Evolutionary conservation across 2,797 vertebrate species (phyloP), one percentile per base, ranked within the genome.

Genomic region (Crax fasciolata): DNA sequence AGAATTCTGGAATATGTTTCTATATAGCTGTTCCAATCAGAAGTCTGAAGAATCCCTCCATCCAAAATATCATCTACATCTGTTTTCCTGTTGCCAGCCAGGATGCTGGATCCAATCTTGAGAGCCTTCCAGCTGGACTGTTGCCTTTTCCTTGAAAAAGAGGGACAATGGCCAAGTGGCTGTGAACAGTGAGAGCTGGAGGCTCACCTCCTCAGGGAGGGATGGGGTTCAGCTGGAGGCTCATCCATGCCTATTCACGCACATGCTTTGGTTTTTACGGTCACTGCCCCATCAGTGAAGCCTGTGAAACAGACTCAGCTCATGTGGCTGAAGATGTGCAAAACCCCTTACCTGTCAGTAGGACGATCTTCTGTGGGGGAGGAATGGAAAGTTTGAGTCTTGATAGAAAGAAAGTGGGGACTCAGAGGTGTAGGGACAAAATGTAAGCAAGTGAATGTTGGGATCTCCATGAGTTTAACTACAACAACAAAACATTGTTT

Each of bases 261-360:
- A 3, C 28, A 28, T 28, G 35, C 11, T 27, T 63, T 39, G 4
- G 1, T 68, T 84, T 54, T 66, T 4, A 30, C 0, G 0, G 54
- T 58, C 58, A 71, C 44, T 86, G 62, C 19, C 39, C 30, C 51
- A 44, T 28, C 71, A 82, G 18, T 6, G 24, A 71, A 49, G 17
- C 28, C 55, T 71, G 2, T 11, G 38, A 86, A 77, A 52, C 12
- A 73, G 48, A 54, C n/a, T 49, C 30, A 9, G 39, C 13, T 76
- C 8, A 1, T 23, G 48, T 48, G 51, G 27, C 39, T 77, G 12
- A 32, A 77, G 38, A 63, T 27, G 24, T 82, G 30, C 55, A 71
- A 92, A 79, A 43, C 3, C 24, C 79, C 76, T 65, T 74, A 10
- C 8, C 19, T 61, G 25, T n/a, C 48, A 35, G 4, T 17, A 28